These are phyloP conservation scores for Leucophenga maculata DNA, from an alignment of 2,888 invertebrate genomes.

Conservation along the genomic window DNA sequence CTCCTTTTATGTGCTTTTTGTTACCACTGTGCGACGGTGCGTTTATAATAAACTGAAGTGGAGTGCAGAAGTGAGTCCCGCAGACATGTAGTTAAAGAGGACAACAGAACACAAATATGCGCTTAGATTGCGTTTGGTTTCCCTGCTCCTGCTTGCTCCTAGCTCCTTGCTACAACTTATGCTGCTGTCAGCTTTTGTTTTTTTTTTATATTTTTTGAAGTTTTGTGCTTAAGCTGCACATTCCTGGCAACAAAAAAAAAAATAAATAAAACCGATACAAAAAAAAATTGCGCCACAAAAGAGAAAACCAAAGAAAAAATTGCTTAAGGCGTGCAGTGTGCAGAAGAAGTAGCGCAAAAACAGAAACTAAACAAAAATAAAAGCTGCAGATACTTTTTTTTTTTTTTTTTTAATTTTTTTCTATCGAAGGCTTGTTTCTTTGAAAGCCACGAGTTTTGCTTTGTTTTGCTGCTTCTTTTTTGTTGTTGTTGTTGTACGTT, in stretches of 20 bases:
- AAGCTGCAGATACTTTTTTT: conserved; percentile 34
- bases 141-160: too few relatives aligned
- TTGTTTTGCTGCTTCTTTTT: conserved; percentile 5
- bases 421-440: neutral
- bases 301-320: neutral
- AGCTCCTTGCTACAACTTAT: too few relatives aligned
- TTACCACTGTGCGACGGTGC: too few relatives aligned
- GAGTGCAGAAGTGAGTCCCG: too few relatives aligned
- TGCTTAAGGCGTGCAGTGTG: neutral
- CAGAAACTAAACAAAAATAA: conserved; percentile 31
- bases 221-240: neutral
- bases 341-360: conserved; percentile 7
- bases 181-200: neutral
- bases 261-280: neutral
- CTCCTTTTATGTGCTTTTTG: too few relatives aligned
- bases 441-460: conserved; percentile 6
- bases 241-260: neutral
- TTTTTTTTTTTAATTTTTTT: conserved; percentile 20
- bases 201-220: neutral
- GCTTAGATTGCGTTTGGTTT: too few relatives aligned
- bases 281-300: conserved; percentile 2
- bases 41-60: too few relatives aligned
- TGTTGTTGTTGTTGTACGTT: neutral
- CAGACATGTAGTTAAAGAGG: too few relatives aligned
- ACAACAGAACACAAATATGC: too few relatives aligned